phyloP scores from a whole-genome alignment of 2,888 invertebrate genomes.

The Anarsia innoxiella region DNA sequence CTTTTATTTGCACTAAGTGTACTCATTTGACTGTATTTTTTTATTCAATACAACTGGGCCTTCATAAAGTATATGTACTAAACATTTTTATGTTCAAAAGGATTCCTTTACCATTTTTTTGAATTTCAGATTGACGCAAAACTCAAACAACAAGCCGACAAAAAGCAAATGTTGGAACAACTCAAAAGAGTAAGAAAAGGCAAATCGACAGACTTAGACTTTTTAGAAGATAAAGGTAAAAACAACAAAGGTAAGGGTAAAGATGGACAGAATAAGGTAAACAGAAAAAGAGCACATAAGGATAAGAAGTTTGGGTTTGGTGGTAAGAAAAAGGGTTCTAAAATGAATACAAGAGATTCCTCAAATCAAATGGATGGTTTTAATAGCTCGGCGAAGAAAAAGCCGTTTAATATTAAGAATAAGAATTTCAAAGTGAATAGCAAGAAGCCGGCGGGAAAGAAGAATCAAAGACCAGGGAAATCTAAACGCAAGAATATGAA shows the following conservation, averaged over 20 bases:
- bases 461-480: slow-evolving; percentile 72
- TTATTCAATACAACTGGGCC: no score
- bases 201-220: slow-evolving; percentile 82
- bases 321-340: slow-evolving; percentile 93
- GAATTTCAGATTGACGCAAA: slow-evolving; percentile 83
- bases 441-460: slow-evolving; percentile 29
- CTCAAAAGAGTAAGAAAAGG: slow-evolving; percentile 95
- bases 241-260: slow-evolving; percentile 36
- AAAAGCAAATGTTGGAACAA: slow-evolving; percentile 92
- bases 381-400: slow-evolving; percentile 57
- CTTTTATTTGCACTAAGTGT: no score
- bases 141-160: slow-evolving; percentile 90
- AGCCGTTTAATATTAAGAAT: slow-evolving; percentile 51
- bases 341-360: slow-evolving; percentile 90
- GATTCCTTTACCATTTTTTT: no score
- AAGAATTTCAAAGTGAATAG: slow-evolving; percentile 54
- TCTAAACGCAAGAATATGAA: slow-evolving; percentile 61
- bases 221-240: slow-evolving; percentile 79
- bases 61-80: no score
- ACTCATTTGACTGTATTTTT: no score
- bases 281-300: slow-evolving; percentile 77
- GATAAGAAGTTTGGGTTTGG: slow-evolving; percentile 95
- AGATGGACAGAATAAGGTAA: slow-evolving; percentile 45
- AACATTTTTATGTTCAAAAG: no score
- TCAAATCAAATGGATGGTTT: slow-evolving; percentile 79